A percentile compares a stretch with the other conserved stretches of the same genome.
Conservation (phyloP, 2,888 invertebrate species). For the Hypolimnas misippus region DNA sequence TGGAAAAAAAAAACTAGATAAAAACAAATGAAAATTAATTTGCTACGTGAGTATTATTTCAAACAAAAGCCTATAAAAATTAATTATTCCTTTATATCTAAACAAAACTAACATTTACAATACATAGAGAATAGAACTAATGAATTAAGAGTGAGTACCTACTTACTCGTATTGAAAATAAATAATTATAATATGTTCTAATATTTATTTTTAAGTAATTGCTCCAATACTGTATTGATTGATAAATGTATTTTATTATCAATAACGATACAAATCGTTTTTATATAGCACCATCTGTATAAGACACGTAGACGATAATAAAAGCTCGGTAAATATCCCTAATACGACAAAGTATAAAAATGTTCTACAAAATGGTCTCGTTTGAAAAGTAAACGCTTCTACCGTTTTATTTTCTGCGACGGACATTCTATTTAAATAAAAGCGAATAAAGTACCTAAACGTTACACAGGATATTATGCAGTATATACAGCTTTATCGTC, state of each 20-base stretch:
- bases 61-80: background rate
- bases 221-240: too few relatives aligned
- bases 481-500: slow-evolving; percentile 37
- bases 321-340: background rate
- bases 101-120: background rate
- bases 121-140: background rate
- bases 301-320: too few relatives aligned
- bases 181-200: background rate
- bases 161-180: too few relatives aligned
- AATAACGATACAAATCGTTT: too few relatives aligned
- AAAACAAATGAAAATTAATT: background rate
- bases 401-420: slow-evolving; percentile 17
- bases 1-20: background rate
- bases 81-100: background rate
- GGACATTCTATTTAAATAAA: slow-evolving; percentile 26
- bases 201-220: too few relatives aligned
- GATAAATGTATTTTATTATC: too few relatives aligned
- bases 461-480: slow-evolving; percentile 33
- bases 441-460: slow-evolving; percentile 20
- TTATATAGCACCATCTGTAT: too few relatives aligned
- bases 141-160: background rate
- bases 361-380: slow-evolving; percentile 12
- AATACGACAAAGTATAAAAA: slow-evolving; percentile 20
- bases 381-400: slow-evolving; percentile 21
- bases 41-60: background rate